These are phyloP conservation scores for Hypsopygia costalis DNA, from an alignment of 2,888 invertebrate species.

Conservation along the genomic window DNA sequence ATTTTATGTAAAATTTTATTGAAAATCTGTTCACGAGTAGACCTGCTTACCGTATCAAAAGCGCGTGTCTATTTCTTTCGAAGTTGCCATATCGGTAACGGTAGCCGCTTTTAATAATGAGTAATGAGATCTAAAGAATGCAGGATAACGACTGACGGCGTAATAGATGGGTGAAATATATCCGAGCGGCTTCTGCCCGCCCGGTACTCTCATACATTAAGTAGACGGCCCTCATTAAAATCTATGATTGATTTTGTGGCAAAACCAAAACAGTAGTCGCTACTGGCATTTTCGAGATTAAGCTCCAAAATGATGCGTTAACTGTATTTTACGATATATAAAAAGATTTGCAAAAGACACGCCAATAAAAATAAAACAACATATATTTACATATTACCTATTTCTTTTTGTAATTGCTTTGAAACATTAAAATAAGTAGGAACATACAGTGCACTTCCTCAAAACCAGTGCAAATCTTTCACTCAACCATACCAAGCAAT, in stretches of 20 bases:
- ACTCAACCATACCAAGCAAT: slow-evolving; percentile 43
- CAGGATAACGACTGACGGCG: slow-evolving; percentile 46
- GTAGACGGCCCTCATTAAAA: slow-evolving; percentile 51
- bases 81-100: slow-evolving; percentile 38
- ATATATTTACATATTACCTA: no score
- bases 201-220: slow-evolving; percentile 35
- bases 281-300: slow-evolving; percentile 43
- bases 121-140: slow-evolving; percentile 62
- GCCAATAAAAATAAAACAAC: no score
- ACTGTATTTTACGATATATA: no score
- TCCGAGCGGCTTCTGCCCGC: slow-evolving; percentile 27
- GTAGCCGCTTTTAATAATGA: slow-evolving; percentile 72
- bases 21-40: no score
- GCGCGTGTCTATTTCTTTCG: slow-evolving; percentile 31
- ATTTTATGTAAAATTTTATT: no score
- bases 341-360: no score
- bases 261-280: slow-evolving; percentile 63
- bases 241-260: slow-evolving; percentile 59
- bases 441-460: no score
- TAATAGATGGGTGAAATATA: slow-evolving; percentile 41
- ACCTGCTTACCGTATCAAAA: no score
- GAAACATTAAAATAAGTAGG: no score
- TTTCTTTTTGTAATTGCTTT: no score
- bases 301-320: no score
- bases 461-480: slow-evolving; percentile 27